Evolutionary conservation across 2,113 vertebrate species (phyloP).

Genomic region (Notothenia rossii): DNA sequence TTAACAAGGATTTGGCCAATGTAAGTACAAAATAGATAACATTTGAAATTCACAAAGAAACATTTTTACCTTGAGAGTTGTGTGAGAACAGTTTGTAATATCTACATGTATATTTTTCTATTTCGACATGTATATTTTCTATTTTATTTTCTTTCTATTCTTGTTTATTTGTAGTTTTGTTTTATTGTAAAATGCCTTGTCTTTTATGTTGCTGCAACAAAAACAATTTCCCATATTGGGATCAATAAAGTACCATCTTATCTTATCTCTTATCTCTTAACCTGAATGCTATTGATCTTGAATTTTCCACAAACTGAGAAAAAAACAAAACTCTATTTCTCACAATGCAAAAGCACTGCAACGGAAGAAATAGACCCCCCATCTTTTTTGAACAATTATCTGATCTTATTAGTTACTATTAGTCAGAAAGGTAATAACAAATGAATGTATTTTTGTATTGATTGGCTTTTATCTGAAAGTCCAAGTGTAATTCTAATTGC

Average conservation of each 20-base stretch:
- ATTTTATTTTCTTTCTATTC: no score
- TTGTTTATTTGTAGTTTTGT: no score
- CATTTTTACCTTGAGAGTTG: neutral
- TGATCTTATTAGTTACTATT: neutral
- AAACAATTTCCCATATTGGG: no score
- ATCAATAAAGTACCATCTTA: no score
- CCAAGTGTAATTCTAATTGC: no score
- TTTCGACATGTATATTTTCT: no score
- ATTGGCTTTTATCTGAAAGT: no score
- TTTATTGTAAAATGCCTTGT: no score
- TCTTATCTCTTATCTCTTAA: no score
- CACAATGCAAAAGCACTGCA: constrained; percentile 29
- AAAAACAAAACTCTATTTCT: constrained; percentile 31
- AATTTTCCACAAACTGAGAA: constrained; percentile 20
- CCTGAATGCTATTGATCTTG: constrained; percentile 34
- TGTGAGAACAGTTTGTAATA: neutral
- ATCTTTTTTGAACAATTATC: neutral
- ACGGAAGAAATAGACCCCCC: constrained; percentile 11
- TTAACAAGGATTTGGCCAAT: neutral
- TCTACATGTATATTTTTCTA: no score
- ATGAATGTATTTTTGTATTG: no score
- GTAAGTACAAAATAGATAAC: neutral
- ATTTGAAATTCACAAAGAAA: neutral
- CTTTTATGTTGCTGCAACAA: no score
- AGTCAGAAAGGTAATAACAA: neutral